Evolutionary conservation across 2,888 invertebrate species (phyloP).

Genomic region (Rhodophaea formosa): DNA sequence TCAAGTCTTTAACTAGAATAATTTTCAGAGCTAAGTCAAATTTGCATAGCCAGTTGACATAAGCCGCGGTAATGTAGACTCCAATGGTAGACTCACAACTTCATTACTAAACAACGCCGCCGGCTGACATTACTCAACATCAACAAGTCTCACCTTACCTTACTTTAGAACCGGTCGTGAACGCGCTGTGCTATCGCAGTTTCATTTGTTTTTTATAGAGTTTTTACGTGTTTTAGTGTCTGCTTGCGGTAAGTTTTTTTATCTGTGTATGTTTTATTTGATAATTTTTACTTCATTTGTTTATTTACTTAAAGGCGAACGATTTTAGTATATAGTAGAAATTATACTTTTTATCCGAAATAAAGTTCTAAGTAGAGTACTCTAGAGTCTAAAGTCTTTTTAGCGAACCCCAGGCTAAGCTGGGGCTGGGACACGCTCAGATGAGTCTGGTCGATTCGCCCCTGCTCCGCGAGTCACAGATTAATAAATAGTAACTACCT

Average conservation of each 20-base stretch:
- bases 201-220: background rate
- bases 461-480: too few relatives aligned
- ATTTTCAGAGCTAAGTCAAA: background rate
- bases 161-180: slow-evolving; percentile 4
- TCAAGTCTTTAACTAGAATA: too few relatives aligned
- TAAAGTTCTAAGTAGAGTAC: too few relatives aligned
- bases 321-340: too few relatives aligned
- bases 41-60: background rate
- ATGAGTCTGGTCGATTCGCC: too few relatives aligned
- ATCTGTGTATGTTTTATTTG: background rate
- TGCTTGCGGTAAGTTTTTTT: slow-evolving; percentile 4
- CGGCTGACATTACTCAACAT: background rate
- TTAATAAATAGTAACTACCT: too few relatives aligned
- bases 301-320: too few relatives aligned
- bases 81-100: background rate
- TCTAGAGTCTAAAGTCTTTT: too few relatives aligned
- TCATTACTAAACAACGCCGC: background rate
- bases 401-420: too few relatives aligned
- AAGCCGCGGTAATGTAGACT: background rate
- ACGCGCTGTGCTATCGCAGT: background rate
- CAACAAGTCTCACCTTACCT: background rate
- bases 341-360: too few relatives aligned
- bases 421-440: too few relatives aligned
- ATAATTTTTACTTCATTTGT: background rate
- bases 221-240: background rate